phyloP scores from a whole-genome alignment of 1,140 invertebrate genomes.

The Colletes gigas region DNA sequence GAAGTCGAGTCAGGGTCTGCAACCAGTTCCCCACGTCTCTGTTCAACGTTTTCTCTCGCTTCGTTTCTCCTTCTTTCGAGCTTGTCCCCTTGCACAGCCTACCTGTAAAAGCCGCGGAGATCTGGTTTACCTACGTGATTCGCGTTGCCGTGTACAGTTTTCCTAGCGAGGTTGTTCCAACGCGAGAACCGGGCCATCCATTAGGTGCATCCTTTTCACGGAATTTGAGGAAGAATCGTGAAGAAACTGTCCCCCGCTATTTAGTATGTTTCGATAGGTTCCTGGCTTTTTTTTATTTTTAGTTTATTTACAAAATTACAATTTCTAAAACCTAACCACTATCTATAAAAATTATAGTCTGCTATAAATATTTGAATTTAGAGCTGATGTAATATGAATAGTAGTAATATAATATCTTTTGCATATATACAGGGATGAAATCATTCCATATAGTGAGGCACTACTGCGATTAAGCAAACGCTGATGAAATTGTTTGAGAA shows the following conservation, averaged over 20 bases:
- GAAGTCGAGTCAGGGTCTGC: conserved; percentile 46
- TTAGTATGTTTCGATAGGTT: neutral
- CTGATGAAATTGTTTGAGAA: conserved; percentile 5
- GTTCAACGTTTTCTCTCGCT: neutral
- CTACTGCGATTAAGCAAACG: no score
- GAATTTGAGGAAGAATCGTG: neutral
- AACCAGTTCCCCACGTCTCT: conserved; percentile 23
- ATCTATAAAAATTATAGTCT: no score
- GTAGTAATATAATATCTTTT: no score
- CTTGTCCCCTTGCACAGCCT: conserved; percentile 4
- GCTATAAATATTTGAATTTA: no score
- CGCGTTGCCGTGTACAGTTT: conserved; percentile 11
- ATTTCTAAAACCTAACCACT: no score
- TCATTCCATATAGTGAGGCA: no score
- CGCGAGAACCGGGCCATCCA: conserved; percentile 28
- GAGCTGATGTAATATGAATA: no score
- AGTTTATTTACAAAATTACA: no score
- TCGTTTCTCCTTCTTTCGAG: neutral
- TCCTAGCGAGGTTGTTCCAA: neutral
- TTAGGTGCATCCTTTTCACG: conserved; percentile 2
- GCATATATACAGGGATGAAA: no score
- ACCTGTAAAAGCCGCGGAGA: conserved; percentile 37
- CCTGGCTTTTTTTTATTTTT: no score
- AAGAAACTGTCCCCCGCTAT: neutral
- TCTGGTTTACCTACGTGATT: conserved; percentile 51